Percentiles rank a stretch among this genome's conserved stretches.
phyloP scores from a whole-genome alignment of 2,888 invertebrate genomes.

The Pycnomerus fuliginosus region DNA sequence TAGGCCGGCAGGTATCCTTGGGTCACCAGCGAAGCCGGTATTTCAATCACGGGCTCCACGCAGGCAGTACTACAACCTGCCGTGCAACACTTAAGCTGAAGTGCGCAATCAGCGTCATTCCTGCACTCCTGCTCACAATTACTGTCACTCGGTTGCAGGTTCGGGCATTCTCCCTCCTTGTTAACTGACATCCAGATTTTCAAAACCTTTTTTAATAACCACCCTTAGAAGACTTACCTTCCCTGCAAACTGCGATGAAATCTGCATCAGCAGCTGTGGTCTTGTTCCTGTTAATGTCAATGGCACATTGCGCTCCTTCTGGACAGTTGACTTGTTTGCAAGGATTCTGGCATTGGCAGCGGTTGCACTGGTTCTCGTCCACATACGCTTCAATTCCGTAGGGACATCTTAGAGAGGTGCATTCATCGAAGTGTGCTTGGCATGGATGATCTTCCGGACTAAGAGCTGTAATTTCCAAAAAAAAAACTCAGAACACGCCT shows the following conservation, averaged over 20 bases:
- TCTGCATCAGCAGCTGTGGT: conserved; percentile 41
- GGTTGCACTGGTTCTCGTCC: conserved; percentile 64
- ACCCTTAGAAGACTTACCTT: conserved; percentile 54
- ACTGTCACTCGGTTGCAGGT: conserved; percentile 49
- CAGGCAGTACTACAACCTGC: conserved; percentile 78
- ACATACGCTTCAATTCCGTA: conserved; percentile 68
- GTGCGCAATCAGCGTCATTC: conserved; percentile 79
- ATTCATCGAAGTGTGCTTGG: conserved; percentile 61
- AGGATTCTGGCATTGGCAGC: conserved; percentile 75
- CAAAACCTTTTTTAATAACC: too few relatives aligned
- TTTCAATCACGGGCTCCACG: conserved; percentile 57
- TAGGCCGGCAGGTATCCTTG: conserved; percentile 50
- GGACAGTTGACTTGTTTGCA: conserved; percentile 65
- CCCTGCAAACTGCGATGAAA: conserved; percentile 65
- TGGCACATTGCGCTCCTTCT: conserved; percentile 67
- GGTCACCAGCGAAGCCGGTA: conserved; percentile 44
- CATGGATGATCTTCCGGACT: conserved; percentile 57
- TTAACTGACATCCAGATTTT: conserved; percentile 60
- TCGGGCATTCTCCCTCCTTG: conserved; percentile 71
- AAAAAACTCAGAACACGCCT: too few relatives aligned
- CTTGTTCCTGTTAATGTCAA: conserved; percentile 57
- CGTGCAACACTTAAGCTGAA: conserved; percentile 77
- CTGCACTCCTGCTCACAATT: conserved; percentile 72
- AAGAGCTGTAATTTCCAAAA: too few relatives aligned
- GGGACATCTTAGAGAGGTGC: conserved; percentile 65